phyloP scores from a whole-genome alignment of 2,888 invertebrate genomes.

The Mesorhabditis belari region DNA sequence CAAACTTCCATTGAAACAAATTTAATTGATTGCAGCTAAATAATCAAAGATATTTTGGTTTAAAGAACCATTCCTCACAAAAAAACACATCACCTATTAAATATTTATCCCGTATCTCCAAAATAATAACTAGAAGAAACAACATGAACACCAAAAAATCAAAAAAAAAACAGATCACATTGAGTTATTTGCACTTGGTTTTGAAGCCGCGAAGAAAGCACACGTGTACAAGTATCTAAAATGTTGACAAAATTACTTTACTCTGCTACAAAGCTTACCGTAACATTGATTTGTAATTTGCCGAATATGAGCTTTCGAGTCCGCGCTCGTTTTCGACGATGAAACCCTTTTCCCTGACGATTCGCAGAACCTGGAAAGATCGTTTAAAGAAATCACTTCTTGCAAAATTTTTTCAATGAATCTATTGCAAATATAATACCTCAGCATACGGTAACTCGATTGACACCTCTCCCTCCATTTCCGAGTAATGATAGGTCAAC shows the following conservation, averaged over 20 bases:
- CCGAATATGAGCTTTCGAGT: constrained; percentile 21
- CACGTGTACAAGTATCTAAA: constrained; percentile 19
- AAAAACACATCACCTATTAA: too few relatives aligned
- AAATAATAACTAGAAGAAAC: too few relatives aligned
- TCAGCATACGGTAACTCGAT: constrained; percentile 24
- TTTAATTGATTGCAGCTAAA: too few relatives aligned
- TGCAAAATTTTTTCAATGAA: too few relatives aligned
- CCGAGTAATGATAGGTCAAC: constrained; percentile 68
- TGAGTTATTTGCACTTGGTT: constrained; percentile 7
- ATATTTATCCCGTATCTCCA: too few relatives aligned
- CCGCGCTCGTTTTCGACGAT: constrained; percentile 10
- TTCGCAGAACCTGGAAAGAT: constrained; percentile 7
- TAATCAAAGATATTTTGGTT: too few relatives aligned
- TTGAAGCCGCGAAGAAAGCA: constrained; percentile 25
- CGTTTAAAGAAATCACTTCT: not conserved
- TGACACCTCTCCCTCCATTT: constrained; percentile 25
- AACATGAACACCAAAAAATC: too few relatives aligned
- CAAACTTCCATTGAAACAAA: too few relatives aligned
- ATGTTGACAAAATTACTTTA: too few relatives aligned
- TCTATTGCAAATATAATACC: too few relatives aligned
- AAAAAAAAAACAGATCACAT: too few relatives aligned
- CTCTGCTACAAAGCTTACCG: not conserved
- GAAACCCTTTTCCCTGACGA: constrained; percentile 15
- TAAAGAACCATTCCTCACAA: too few relatives aligned
- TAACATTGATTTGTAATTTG: constrained; percentile 25